Evolutionary conservation across 1,140 invertebrate genomes (phyloP).

Genomic region (Scaptodrosophila lebanonensis): DNA sequence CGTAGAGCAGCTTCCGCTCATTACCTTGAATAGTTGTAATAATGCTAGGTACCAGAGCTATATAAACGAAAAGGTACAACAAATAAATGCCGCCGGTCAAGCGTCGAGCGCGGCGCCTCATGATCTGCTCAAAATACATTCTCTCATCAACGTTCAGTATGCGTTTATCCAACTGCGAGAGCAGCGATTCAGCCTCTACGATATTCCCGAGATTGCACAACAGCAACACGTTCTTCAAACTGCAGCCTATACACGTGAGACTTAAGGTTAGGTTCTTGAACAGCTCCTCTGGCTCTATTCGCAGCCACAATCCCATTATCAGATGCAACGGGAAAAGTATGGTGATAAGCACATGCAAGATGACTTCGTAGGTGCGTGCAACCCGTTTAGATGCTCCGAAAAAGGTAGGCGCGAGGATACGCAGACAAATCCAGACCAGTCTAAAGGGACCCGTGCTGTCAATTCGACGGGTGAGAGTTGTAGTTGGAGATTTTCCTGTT

Average conservation of each 20-base stretch:
- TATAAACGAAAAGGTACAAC: slow-evolving; percentile 25
- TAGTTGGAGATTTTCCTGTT: too few relatives aligned
- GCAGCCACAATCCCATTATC: slow-evolving; percentile 26
- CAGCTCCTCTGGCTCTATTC: slow-evolving; percentile 6
- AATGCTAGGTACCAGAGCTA: background rate
- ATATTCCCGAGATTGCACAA: slow-evolving; percentile 29
- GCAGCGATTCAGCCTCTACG: slow-evolving; percentile 27
- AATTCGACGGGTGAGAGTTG: too few relatives aligned
- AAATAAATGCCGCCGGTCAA: slow-evolving; percentile 40
- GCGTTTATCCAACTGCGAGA: slow-evolving; percentile 23
- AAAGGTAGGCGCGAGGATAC: slow-evolving; percentile 32
- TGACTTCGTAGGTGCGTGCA: slow-evolving; percentile 5
- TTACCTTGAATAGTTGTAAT: background rate
- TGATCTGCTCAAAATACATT: slow-evolving; percentile 19
- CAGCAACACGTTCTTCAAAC: slow-evolving; percentile 38
- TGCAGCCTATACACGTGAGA: slow-evolving; percentile 31
- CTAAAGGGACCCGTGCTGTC: slow-evolving; percentile 43
- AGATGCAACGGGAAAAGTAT: slow-evolving; percentile 43
- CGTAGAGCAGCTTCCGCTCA: slow-evolving; percentile 18
- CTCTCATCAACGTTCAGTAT: slow-evolving; percentile 19
- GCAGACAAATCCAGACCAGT: slow-evolving; percentile 45
- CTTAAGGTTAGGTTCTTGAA: slow-evolving; percentile 41
- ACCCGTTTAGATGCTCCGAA: slow-evolving; percentile 12
- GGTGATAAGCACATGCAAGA: slow-evolving; percentile 38
- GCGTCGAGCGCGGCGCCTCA: slow-evolving; percentile 7